Evolutionary conservation across 2,888 invertebrate species (phyloP), one percentile per base, ranked within the genome.

Genomic region (Diloba caeruleocephala): DNA sequence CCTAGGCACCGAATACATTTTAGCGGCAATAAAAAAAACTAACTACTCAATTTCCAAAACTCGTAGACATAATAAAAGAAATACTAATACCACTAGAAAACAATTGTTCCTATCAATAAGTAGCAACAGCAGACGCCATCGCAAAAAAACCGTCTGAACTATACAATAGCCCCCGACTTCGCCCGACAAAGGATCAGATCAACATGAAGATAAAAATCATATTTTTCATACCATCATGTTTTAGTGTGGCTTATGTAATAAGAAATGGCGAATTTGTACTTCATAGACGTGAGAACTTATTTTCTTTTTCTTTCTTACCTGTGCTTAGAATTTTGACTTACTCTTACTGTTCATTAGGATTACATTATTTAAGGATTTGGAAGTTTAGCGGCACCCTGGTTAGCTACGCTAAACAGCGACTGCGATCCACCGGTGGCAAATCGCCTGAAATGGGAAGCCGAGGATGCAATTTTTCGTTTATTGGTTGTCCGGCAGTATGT

Each of bases 141-240:
- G 41, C 5, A 49, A 78, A 84, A 88, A 85, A 86, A 82, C 44
- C 48, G 82, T 82, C 84, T 83, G 79, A 66, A 60, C 63, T 70
- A 76, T 29, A 88, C 83, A 87, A 86, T 82, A 79, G 62, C 65
- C 73, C 59, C 70, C 65, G 71, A 62, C 64, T 74, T 67, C 59
- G 53, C 15, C 84, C 86, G 83, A 89, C 90, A 88, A 90, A 87
- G 85, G 84, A 79, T 78, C 79, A 76, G 89, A 88, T 89, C 81
- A 78, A 74, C 75, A 78, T 70, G 46, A 15, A 86, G 87, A 90
- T 89, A 89, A 89, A n/a, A 74, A 89, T 89, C 85, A 88, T 91
- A 90, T 91, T 89, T 88, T 88, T 84, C 83, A 87, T 84, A 85
- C 78, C 78, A 77, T 74, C 70, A 78, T 76, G 69, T 57, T 69